Conservation (phyloP, 2,113 vertebrate genomes). For the Ginglymostoma cirratum region DNA sequence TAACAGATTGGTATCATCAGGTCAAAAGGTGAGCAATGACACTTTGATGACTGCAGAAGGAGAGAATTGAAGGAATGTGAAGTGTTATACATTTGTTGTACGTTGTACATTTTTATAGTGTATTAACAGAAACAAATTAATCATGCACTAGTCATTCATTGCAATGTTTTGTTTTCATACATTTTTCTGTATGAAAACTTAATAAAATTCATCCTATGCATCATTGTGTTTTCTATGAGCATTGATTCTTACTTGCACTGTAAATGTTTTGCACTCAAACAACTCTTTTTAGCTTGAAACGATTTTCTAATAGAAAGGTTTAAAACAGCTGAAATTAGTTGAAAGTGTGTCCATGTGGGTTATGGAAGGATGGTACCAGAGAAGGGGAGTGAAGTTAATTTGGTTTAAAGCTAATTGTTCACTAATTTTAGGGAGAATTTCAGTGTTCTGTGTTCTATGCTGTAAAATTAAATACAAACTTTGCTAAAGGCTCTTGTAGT, state of each 20-base stretch:
- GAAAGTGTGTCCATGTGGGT: neutral
- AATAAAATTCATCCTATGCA: neutral
- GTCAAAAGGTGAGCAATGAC: no score
- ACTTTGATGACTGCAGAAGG: no score
- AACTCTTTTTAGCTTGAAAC: neutral
- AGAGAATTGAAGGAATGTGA: no score
- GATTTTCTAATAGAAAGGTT: neutral
- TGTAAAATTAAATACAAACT: neutral
- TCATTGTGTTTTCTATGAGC: neutral
- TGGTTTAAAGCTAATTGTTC: neutral
- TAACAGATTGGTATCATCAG: no score
- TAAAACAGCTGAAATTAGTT: neutral
- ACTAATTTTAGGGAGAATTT: neutral
- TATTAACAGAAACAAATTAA: neutral
- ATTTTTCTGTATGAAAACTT: neutral
- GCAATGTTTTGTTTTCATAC: neutral
- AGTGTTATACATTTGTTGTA: neutral
- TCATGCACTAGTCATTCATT: neutral
- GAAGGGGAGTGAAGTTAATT: neutral
- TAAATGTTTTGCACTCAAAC: neutral
- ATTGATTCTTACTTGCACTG: neutral
- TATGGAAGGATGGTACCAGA: neutral
- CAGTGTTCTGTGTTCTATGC: neutral
- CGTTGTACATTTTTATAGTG: neutral
- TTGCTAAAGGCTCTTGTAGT: no score